Evolutionary conservation across 30 jellyfish, hydroid and myxozoan species (phyloP), one percentile per base, ranked within the genome.

Genomic region (Cassiopea andromeda): DNA sequence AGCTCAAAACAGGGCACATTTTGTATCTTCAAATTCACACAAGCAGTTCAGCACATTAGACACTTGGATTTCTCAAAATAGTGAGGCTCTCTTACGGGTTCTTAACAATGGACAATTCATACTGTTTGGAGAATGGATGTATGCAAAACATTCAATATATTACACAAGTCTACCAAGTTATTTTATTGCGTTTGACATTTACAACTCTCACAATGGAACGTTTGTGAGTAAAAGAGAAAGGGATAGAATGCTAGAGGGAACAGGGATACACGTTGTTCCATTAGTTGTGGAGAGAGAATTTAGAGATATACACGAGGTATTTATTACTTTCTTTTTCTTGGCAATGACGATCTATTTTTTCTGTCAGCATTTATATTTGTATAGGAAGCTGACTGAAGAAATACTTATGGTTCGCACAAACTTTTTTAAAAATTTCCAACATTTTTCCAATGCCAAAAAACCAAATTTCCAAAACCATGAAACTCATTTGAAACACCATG

Each of bases 101-200:
- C 89, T 94, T 8, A 78, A 81, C 15, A 80, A 91, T 68, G 94
- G 88, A 10, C 71, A 74, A 69, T 81, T 48, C 61, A 86, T 90
- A 17, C 86, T 94, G 7, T 94, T 84, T 85, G 98, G 98, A 9
- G 98, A 94, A 75, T 94, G 98, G 98, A 19, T 90, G 90, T 85
- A 27, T 82, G 98, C 97, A 17, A 90, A 90, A 75, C 98, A 94
- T 76, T 94, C 98, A 7, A 94, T 94, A 1, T 90, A 67, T 50
- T 94, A 94, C 59, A 84, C 93, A 16, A 64, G 50, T 4, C 81
- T 94, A 49, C 97, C 97, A 38, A 79, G 69, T n/a, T 87, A 82
- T 73, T 90, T 94, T 45, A 49, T 94, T 68, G 97, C 97, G n/a
- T 94, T 94, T 86, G 98, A 94, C 75, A 73, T 94, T 15, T 94